Evolutionary conservation across 2,797 vertebrate genomes (phyloP).

Genomic region (Halcyon badia): DNA sequence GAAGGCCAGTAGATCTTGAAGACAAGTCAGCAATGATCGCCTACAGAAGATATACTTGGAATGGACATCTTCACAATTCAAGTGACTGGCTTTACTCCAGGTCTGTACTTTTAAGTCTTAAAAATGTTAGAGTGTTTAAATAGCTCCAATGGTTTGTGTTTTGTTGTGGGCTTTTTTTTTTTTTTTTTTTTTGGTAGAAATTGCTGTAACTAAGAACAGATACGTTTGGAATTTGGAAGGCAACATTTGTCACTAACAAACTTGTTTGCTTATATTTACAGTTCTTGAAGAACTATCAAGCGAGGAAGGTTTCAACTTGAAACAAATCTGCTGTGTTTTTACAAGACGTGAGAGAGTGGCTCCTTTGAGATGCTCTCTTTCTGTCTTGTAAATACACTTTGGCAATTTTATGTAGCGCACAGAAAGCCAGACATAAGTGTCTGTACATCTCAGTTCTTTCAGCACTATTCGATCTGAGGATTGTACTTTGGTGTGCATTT

Average conservation of each 20-base stretch:
- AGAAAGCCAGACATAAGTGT: conserved; percentile 3
- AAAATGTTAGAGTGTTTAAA: conserved; percentile 74
- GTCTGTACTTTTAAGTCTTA: conserved; percentile 79
- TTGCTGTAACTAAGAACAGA: conserved; percentile 76
- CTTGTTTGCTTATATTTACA: conserved; percentile 77
- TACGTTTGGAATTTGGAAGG: conserved; percentile 78
- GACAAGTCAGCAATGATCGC: conserved; percentile 73
- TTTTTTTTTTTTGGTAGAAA: conserved; percentile 52
- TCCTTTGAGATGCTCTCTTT: conserved; percentile 53
- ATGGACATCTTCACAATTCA: conserved; percentile 76
- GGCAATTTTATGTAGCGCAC: conserved; percentile 49
- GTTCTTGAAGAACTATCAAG: conserved; percentile 71
- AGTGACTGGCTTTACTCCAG: conserved; percentile 75
- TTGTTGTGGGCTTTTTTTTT: not conserved
- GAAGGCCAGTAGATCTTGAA: conserved; percentile 66
- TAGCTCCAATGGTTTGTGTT: conserved; percentile 17
- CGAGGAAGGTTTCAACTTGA: conserved; percentile 63
- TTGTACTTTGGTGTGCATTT: not conserved
- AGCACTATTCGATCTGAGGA: not conserved
- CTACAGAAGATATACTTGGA: conserved; percentile 78
- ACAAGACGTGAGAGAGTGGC: conserved; percentile 42
- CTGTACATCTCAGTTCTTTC: conserved; percentile 40
- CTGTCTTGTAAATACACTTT: conserved; percentile 65
- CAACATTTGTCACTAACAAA: conserved; percentile 74
- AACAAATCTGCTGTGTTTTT: conserved; percentile 70